A percentile compares a stretch with the other conserved stretches of the same genome.
Evolutionary conservation across 92 coral and sea anemone genomes (phyloP).

Genomic region (Porites evermanni): DNA sequence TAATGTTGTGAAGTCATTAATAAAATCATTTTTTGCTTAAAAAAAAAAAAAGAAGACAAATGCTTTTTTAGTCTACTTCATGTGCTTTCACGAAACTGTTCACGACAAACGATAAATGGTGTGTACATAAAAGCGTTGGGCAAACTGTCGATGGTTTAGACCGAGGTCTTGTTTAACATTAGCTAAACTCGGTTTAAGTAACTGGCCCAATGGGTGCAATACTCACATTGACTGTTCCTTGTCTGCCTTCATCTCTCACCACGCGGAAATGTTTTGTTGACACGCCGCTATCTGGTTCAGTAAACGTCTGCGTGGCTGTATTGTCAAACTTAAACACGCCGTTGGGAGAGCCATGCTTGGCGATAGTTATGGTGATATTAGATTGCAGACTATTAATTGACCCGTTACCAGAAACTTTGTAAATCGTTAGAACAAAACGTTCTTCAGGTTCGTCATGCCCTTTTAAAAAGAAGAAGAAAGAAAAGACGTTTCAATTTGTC

Average conservation of each 20-base stretch:
- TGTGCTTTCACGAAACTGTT: too few relatives aligned
- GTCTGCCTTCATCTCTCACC: constrained; percentile 67
- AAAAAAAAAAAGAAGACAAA: too few relatives aligned
- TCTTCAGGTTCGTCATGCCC: constrained; percentile 88
- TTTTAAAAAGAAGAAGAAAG: not conserved
- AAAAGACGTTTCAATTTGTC: too few relatives aligned
- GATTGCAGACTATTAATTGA: constrained; percentile 78
- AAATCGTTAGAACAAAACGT: constrained; percentile 68
- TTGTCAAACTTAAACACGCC: constrained; percentile 86
- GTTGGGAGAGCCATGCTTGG: constrained; percentile 92
- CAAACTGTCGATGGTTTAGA: too few relatives aligned
- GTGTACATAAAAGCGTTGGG: too few relatives aligned
- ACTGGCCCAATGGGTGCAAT: not conserved
- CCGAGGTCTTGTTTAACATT: too few relatives aligned
- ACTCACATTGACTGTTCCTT: constrained; percentile 91
- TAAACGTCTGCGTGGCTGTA: constrained; percentile 57
- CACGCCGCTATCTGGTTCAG: constrained; percentile 71
- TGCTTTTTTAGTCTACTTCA: too few relatives aligned
- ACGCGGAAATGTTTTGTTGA: constrained; percentile 60
- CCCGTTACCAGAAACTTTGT: constrained; percentile 83
- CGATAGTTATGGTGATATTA: constrained; percentile 84
- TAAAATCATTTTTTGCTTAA: too few relatives aligned
- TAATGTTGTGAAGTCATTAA: too few relatives aligned
- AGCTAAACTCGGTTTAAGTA: too few relatives aligned
- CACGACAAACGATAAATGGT: too few relatives aligned